A percentile compares a stretch with the other conserved stretches of the same genome.
phyloP scores from a whole-genome alignment of 2,888 invertebrate species.

The Tenthredo distinguenda region DNA sequence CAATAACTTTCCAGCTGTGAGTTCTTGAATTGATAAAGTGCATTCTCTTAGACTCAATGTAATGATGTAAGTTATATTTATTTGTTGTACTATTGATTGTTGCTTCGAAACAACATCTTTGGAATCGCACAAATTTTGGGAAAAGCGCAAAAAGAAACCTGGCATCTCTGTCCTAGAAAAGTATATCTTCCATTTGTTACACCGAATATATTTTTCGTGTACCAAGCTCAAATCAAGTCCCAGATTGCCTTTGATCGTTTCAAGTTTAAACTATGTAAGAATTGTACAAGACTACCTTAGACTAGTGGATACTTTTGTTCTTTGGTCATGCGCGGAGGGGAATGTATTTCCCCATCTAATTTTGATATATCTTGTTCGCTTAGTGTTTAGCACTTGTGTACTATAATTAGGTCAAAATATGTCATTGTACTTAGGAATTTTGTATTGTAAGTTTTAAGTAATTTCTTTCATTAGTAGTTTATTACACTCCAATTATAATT shows the following conservation, averaged over 20 bases:
- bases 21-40: neutral
- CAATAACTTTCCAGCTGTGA: neutral
- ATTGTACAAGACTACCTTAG: slow-evolving; percentile 35
- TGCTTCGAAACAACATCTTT: neutral
- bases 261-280: slow-evolving; percentile 49
- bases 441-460: slow-evolving; percentile 35
- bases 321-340: slow-evolving; percentile 16
- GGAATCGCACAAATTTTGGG: neutral
- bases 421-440: slow-evolving; percentile 47
- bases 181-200: neutral
- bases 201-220: neutral
- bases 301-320: slow-evolving; percentile 32
- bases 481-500: neutral
- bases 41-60: slow-evolving; percentile 9
- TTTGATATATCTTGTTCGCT: slow-evolving; percentile 42
- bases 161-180: neutral
- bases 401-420: slow-evolving; percentile 5
- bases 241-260: slow-evolving; percentile 59
- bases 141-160: neutral
- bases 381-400: slow-evolving; percentile 11
- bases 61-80: slow-evolving; percentile 1
- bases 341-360: slow-evolving; percentile 30
- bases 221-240: slow-evolving; percentile 53
- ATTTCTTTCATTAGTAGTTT: slow-evolving; percentile 30
- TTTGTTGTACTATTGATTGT: neutral